phyloP scores from a whole-genome alignment of 2,113 vertebrate species.

The Elaphurus davidianus region DNA sequence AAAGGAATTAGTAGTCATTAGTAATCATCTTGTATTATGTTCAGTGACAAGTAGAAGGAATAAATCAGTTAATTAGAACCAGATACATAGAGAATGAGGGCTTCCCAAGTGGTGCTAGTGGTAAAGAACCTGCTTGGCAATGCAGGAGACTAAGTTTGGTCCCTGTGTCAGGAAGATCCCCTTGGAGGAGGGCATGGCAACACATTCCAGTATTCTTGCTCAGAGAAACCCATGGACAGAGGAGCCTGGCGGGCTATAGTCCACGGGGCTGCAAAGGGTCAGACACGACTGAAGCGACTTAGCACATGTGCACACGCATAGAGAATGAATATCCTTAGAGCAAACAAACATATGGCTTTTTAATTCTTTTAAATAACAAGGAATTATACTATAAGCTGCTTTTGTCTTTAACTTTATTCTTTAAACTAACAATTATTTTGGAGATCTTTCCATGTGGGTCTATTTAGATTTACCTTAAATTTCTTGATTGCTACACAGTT shows the following conservation, averaged over 20 bases:
- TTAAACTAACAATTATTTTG: background rate
- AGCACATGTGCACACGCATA: fast-evolving
- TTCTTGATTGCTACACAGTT: background rate
- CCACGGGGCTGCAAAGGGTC: background rate
- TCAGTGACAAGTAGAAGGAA: background rate
- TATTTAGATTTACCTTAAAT: background rate
- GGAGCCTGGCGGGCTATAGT: background rate
- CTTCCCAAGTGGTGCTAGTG: background rate
- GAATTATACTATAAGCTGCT: background rate
- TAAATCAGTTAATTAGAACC: background rate
- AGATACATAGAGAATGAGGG: constrained; percentile 6
- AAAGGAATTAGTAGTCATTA: background rate
- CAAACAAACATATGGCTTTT: background rate
- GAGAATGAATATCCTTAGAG: background rate
- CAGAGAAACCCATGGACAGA: background rate
- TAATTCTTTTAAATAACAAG: constrained; percentile 13
- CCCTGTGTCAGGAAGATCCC: background rate
- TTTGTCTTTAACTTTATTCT: background rate
- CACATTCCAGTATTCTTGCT: background rate
- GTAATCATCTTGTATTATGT: background rate
- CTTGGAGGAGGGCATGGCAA: background rate
- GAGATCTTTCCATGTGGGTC: background rate
- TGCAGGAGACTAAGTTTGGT: background rate
- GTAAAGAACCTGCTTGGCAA: background rate
- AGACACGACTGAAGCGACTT: background rate